Base-by-base conservation (phyloP, 2,888 invertebrate species). In the Acleris emargana region DNA sequence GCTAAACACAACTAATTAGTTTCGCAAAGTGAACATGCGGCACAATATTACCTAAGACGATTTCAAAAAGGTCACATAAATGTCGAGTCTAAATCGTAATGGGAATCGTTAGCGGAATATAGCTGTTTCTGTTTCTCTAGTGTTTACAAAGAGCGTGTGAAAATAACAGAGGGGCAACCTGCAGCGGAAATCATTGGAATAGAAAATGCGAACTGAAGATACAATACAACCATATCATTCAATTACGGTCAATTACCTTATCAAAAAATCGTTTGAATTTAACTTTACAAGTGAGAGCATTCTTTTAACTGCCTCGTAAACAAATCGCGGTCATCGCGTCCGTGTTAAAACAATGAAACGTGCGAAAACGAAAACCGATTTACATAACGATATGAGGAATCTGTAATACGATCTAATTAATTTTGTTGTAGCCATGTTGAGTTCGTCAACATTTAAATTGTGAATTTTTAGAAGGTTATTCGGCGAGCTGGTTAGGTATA, bases 1-100 rank as follows among this genome's bases (percentile, higher is more conserved):
- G 60, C 64, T 60, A 51, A 64, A 58, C 53, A 51, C 49, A n/a
- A 13, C 59, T 64, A 66, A 66, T 66, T 66, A 57, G 60, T 62
- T 57, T 57, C 62, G 62, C 62, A 66, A 60, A 60, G 50, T 28
- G 60, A 20, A 51, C 60, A 42, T 42, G 32, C 58, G 43, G 18
- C 60, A 57, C 20, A 49, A 59, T 54, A 57, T 66, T 66, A 61
- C 66, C 64, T 49, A 51, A 66, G 45, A 51, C 45, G 43, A 51
- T 55, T 50, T 47, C 47, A 55, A 60, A 59, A 60, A 64, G 64
- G 43, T 64, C 59, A 51, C 43, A 55, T 60, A 60, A 59, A 60
- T 60, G 59, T 64, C 59, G 59, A 62, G 49, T 17, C 13, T 20
- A 45, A 54, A 55, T 20, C 3, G 49, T 43, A 45, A 47, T 58